These are phyloP conservation scores for Bombus turneri DNA, from an alignment of 1,140 invertebrate species.

Conservation along the genomic window DNA sequence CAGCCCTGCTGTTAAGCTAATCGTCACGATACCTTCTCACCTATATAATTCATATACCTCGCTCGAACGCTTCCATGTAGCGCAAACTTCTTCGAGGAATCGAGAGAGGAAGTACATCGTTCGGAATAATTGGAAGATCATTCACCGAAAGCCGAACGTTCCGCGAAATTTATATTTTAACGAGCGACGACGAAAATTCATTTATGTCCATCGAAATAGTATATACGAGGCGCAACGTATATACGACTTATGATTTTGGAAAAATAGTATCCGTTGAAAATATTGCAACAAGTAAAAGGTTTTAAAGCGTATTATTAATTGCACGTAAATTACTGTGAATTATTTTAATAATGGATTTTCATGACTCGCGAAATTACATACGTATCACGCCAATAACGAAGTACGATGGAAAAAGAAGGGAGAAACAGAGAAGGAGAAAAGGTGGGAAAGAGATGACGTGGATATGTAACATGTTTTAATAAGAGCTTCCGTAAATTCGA, in stretches of 20 bases:
- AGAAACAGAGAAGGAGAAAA: neutral
- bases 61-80: no score
- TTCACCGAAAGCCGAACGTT: neutral
- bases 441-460: no score
- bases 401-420: neutral
- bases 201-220: neutral
- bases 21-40: constrained; percentile 10
- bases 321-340: neutral
- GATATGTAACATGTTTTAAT: constrained; percentile 26
- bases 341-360: neutral
- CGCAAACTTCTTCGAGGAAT: neutral
- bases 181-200: neutral
- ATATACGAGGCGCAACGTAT: neutral
- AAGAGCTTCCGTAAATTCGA: constrained; percentile 36
- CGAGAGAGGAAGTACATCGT: constrained; percentile 8
- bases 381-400: neutral
- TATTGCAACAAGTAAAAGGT: neutral
- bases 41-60: neutral
- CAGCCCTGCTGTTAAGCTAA: constrained; percentile 31
- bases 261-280: neutral
- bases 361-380: neutral
- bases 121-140: constrained; percentile 6
- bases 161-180: neutral
- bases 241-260: neutral
- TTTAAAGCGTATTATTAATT: neutral